Base-by-base conservation (phyloP, 2,888 invertebrate species). In the Carterocephalus palaemon region DNA sequence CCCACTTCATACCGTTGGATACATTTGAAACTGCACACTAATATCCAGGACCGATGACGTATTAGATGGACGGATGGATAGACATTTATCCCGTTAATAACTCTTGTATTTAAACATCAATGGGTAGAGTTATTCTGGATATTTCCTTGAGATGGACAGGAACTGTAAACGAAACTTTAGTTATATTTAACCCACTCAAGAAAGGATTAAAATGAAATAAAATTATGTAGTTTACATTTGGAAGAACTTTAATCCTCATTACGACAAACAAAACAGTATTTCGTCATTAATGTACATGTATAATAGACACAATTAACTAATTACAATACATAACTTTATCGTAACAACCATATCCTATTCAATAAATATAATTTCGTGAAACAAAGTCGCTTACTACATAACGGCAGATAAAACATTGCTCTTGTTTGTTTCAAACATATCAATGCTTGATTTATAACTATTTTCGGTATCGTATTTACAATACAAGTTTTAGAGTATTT, bases 201-300 rank as follows among this genome's bases (percentile, higher is more conserved):
- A 10, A 4, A 2, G 4, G 5, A 26, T 26, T n/a, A n/a, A 6
- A 6, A 7, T 8, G 4, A 26, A 26, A 24, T 6, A 26, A 19
- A 2, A 31, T 15, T 31, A 13, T 31, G n/a, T 9, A n/a, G 29
- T 12, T 9, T 16, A 20, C 6, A 31, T 31, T 72, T 77, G 79
- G 76, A 81, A 82, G 80, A 80, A 75, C 76, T 82, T 82, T 83
- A 83, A 73, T 62, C 54, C 46, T 77, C 63, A 69, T 73, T 64
- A 74, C 59, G 67, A 74, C 57, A 68, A 70, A 75, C 60, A 56
- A 70, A 79, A 80, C 67, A 63, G 68, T 46, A 43, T 38, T n/a
- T 20, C 16, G 24, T 43, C 43, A 16, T 37, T 23, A 45, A 31
- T 45, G 17, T 45, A 38, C 37, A 45, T 45, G 9, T 32, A 37